Conservation (phyloP, 1,140 invertebrate species). For the Papilio polyxenes region DNA sequence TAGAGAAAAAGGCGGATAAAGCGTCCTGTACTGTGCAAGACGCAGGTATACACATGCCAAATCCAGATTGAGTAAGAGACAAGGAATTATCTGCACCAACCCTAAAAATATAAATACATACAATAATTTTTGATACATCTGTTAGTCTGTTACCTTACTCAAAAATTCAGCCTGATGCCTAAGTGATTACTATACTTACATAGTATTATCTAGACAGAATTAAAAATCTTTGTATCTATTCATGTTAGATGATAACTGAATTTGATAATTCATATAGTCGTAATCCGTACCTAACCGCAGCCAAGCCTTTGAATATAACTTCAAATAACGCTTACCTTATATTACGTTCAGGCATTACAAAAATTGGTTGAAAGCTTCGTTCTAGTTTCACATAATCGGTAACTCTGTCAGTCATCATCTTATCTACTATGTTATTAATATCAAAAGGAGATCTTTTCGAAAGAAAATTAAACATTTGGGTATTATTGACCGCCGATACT, state of each 20-base stretch:
- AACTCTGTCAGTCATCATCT: not conserved
- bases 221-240: not conserved
- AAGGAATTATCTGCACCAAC: conserved; percentile 36
- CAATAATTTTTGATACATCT: not conserved
- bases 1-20: conserved; percentile 43
- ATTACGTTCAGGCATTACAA: not conserved
- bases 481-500: conserved; percentile 39
- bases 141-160: not conserved
- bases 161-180: not conserved
- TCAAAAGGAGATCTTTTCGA: not conserved
- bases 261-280: not conserved
- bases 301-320: not conserved
- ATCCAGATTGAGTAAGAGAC: conserved; percentile 45
- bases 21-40: conserved; percentile 49
- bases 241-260: not conserved
- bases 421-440: conserved; percentile 2
- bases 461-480: conserved; percentile 14
- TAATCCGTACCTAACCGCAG: not conserved
- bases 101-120: conserved; percentile 26
- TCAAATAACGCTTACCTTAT: conserved; percentile 11
- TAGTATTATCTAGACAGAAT: not conserved
- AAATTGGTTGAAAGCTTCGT: conserved; percentile 8
- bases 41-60: conserved; percentile 56
- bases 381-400: conserved; percentile 4
- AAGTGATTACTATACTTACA: not conserved